Conservation (phyloP, 2,113 vertebrate genomes). For the Smithornis capensis region DNA sequence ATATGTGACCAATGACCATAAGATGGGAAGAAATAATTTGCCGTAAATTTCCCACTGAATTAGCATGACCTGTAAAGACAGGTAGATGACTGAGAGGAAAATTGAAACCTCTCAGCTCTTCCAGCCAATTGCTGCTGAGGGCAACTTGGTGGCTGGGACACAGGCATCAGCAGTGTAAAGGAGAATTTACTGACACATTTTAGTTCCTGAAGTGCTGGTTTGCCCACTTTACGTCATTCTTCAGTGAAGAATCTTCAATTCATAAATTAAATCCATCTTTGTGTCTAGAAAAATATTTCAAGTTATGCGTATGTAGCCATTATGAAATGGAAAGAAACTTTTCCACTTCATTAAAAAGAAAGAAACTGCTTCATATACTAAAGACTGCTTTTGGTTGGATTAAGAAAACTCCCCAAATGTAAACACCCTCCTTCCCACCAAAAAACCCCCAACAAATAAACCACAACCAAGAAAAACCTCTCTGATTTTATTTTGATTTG, state of each 20-base stretch:
- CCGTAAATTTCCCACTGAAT: neutral
- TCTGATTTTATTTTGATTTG: neutral
- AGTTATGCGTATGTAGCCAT: neutral
- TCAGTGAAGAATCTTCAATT: neutral
- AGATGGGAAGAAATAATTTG: neutral
- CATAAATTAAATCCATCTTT: neutral
- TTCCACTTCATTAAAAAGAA: neutral
- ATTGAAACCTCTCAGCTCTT: neutral
- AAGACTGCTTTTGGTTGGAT: neutral
- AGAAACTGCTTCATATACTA: neutral
- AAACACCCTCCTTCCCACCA: neutral
- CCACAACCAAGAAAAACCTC: fast-evolving
- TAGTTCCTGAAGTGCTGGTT: neutral
- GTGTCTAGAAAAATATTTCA: neutral
- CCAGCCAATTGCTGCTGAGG: neutral
- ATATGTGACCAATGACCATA: neutral
- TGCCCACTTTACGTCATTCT: neutral
- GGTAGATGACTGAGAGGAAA: neutral
- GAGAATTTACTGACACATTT: neutral
- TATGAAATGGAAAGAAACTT: neutral
- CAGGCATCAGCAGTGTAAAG: neutral
- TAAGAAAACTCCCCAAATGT: neutral
- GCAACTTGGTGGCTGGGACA: neutral
- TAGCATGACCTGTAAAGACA: neutral
- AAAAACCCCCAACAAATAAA: neutral